These are phyloP conservation scores for Myotis lucifugus DNA, from an alignment of 2,113 vertebrate species.

Conservation along the genomic window DNA sequence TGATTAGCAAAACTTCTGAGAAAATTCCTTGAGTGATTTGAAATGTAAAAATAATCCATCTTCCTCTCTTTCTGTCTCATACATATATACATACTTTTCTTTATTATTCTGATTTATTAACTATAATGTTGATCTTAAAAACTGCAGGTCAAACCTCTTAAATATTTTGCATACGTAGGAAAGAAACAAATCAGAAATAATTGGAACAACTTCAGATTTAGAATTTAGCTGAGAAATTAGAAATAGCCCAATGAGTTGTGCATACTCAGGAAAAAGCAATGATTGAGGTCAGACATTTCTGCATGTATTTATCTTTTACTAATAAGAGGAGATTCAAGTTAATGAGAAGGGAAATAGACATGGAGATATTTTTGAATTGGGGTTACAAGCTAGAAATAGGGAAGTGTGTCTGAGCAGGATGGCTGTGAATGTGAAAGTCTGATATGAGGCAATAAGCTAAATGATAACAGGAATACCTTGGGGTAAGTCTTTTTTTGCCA, in stretches of 20 bases:
- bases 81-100: not conserved
- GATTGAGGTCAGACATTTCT: conserved; percentile 13
- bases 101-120: not conserved
- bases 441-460: not conserved
- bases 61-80: not conserved
- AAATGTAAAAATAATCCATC: not conserved
- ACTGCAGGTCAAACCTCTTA: not conserved
- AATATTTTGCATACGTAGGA: not conserved
- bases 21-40: not conserved
- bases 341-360: not conserved
- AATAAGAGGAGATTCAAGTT: not conserved
- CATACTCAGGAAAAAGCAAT: not conserved
- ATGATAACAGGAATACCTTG: not conserved
- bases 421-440: not conserved
- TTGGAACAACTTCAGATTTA: not conserved
- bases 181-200: conserved; percentile 22
- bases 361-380: not conserved
- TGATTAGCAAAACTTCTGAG: conserved; percentile 16
- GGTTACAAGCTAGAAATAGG: not conserved
- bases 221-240: conserved; percentile 12
- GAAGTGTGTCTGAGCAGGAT: not conserved
- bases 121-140: conserved; percentile 23
- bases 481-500: not conserved
- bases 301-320: conserved; percentile 16
- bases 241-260: not conserved